Percentiles rank a stretch among this genome's conserved stretches.
These are phyloP conservation scores for Cyclura pinguis DNA, from an alignment of 2,797 vertebrate genomes.

Conservation along the genomic window DNA sequence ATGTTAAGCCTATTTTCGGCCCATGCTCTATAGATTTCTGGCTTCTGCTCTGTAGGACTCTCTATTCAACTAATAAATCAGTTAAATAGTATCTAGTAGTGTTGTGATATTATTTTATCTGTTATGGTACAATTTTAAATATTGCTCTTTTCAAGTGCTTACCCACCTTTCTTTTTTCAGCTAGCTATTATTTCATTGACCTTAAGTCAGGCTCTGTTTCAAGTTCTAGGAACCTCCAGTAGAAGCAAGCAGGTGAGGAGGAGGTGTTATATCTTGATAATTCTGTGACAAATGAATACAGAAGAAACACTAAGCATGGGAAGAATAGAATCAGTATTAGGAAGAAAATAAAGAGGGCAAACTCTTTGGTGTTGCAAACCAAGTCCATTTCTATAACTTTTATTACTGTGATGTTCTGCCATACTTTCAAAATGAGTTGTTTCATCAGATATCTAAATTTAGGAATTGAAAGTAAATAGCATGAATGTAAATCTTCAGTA, in stretches of 20 bases:
- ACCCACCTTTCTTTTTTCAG: neutral
- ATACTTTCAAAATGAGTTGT: conserved; percentile 52
- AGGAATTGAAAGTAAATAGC: conserved; percentile 39
- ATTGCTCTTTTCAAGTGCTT: neutral
- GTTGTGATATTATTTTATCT: neutral
- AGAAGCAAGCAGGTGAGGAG: neutral
- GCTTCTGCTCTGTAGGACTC: too few relatives aligned
- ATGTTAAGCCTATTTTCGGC: neutral
- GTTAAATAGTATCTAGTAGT: too few relatives aligned
- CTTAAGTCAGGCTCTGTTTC: neutral
- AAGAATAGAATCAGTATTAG: neutral
- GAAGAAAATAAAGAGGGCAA: neutral
- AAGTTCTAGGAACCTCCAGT: neutral
- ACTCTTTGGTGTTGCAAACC: neutral
- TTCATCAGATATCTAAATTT: conserved; percentile 12
- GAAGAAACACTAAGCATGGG: neutral
- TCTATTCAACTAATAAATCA: neutral
- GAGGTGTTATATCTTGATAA: neutral
- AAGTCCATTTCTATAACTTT: neutral
- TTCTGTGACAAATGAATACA: neutral
- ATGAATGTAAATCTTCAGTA: conserved; percentile 42
- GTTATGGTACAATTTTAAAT: neutral
- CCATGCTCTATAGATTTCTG: neutral
- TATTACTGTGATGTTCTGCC: neutral
- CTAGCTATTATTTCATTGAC: neutral